phyloP scores from a whole-genome alignment of 2,797 vertebrate genomes.

The Discoglossus pictus region DNA sequence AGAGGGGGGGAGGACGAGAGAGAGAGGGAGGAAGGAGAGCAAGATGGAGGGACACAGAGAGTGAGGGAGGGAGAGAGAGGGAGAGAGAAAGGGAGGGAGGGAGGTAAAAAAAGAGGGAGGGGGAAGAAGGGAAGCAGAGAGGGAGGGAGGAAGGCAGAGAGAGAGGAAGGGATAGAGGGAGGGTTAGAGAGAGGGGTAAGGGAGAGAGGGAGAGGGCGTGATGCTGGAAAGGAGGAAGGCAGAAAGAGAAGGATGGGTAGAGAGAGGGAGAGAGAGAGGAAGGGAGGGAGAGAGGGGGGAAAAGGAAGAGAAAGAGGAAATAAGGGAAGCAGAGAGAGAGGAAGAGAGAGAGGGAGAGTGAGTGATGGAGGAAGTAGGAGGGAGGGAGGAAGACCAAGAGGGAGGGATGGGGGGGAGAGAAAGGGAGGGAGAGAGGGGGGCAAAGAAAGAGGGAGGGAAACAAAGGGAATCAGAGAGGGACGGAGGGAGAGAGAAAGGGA shows the following conservation, averaged over 20 bases:
- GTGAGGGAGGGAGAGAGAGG: neutral
- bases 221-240: neutral
- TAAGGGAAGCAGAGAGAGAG: neutral
- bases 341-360: neutral
- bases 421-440: neutral
- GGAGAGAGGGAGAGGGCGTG: neutral
- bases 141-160: neutral
- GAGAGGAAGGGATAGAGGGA: neutral
- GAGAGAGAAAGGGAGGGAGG: neutral
- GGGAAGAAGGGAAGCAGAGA: too few species aligned
- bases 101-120: neutral
- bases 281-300: neutral
- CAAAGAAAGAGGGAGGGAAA: neutral
- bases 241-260: neutral
- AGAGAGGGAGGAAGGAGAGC: neutral
- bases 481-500: neutral
- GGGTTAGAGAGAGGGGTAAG: neutral
- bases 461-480: neutral
- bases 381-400: neutral
- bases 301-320: neutral
- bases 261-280: neutral
- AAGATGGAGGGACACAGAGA: too few species aligned
- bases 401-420: neutral
- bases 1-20: neutral
- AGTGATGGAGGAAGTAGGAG: neutral